A percentile compares a stretch with the other conserved stretches of the same genome.
These are phyloP conservation scores for Plumapathes pennacea DNA, from an alignment of 92 coral and sea anemone species.

Conservation along the genomic window DNA sequence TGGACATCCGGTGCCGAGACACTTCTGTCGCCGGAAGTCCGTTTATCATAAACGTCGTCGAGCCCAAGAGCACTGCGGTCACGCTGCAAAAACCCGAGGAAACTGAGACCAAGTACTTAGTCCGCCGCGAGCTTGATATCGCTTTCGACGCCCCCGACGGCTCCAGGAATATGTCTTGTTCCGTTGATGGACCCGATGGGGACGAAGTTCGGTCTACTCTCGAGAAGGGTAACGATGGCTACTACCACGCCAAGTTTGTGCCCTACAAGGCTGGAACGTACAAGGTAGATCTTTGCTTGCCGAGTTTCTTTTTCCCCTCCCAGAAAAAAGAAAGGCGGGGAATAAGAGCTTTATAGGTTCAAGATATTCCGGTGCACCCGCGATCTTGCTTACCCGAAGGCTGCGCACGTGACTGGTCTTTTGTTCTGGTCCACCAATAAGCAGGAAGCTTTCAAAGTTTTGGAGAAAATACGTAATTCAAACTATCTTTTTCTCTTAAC, in stretches of 20 bases:
- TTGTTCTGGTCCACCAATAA: too few relatives aligned
- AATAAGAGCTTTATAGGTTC: too few relatives aligned
- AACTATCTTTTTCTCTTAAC: too few relatives aligned
- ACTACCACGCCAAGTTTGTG: conserved; percentile 69
- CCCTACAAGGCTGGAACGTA: conserved; percentile 72
- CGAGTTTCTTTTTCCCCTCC: neutral
- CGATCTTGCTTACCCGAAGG: too few relatives aligned
- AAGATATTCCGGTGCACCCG: too few relatives aligned
- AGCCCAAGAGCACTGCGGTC: conserved; percentile 69
- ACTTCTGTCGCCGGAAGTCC: conserved; percentile 74
- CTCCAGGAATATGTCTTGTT: conserved; percentile 57
- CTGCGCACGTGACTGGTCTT: too few relatives aligned
- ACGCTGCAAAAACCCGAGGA: conserved; percentile 59
- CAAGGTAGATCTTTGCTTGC: conserved; percentile 45
- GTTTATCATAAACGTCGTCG: conserved; percentile 61
- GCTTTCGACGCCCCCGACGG: conserved; percentile 78
- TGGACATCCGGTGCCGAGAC: conserved; percentile 64
- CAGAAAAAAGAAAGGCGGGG: too few relatives aligned
- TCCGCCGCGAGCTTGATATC: conserved; percentile 82
- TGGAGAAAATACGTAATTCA: too few relatives aligned
- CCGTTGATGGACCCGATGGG: conserved; percentile 78
- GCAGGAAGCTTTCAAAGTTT: too few relatives aligned
- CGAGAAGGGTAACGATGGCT: conserved; percentile 63
- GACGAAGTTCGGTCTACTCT: conserved; percentile 69
- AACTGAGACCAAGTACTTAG: conserved; percentile 59